Base-by-base conservation (phyloP, 2,888 invertebrate species). In the Aromia moschata region DNA sequence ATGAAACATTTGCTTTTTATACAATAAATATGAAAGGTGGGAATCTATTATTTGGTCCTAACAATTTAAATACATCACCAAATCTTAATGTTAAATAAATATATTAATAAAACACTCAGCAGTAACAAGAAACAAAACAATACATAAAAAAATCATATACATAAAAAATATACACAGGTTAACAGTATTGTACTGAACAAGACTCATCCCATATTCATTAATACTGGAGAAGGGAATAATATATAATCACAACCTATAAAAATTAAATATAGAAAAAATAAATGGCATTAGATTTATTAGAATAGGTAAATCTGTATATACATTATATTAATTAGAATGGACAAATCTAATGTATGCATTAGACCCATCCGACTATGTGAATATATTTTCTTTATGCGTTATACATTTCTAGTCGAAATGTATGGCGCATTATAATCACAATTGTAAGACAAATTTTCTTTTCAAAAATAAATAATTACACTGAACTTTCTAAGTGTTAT, bases 11-110 rank as follows among this genome's bases (percentile, higher is more conserved):
- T 65, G 64, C 60, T 61, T 59, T 70, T 65, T 68, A 67, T 67
- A 69, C 66, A 69, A 66, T 69, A 69, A 69, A 74, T 75, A 76
- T 74, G 72, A 76, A 75, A 74, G 67, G 74, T 75, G 73, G 71
- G 74, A 74, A 75, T 75, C 73, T 74, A 70, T 70, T 74, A 70
- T 70, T 77, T 76, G 76, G 76, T 77, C 76, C 75, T 77, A 77
- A 76, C 73, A 74, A 72, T 73, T 69, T 70, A 74, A 73, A 73
- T 73, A 72, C 71, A 70, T 72, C 69, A 69, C 68, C 66, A 67
- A 62, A 64, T 62, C 60, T 56, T 59, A 63, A 58, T 40, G 38
- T 55, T 65, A 54, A 57, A 58, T 61, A 58, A 45, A 53, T 56
- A 52, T 54, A 65, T 63, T 57, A 60, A 61, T 62, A 65, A n/a